Conservation (phyloP, 1,140 invertebrate genomes). For the Lepeophtheirus salmonis region DNA sequence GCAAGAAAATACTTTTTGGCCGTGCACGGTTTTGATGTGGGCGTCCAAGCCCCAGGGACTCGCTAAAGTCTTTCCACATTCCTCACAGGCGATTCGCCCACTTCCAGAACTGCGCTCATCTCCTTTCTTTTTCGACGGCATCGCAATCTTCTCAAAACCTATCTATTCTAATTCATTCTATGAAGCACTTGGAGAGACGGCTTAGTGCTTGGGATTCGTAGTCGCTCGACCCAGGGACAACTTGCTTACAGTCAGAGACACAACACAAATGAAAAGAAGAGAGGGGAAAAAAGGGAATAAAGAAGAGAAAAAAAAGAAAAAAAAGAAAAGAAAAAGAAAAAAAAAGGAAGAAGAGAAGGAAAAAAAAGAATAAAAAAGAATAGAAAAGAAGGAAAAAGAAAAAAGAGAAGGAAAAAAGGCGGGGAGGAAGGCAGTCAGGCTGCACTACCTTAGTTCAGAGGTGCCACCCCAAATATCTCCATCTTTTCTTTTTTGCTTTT, state of each 20-base stretch:
- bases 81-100: slow-evolving; percentile 8
- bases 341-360: slow-evolving; percentile 15
- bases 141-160: no score
- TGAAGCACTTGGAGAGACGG: no score
- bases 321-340: slow-evolving; percentile 16
- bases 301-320: slow-evolving; percentile 16
- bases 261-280: no score
- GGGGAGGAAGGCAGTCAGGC: not conserved
- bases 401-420: slow-evolving; percentile 5
- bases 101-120: slow-evolving; percentile 19
- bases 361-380: no score
- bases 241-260: no score
- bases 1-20: slow-evolving; percentile 19
- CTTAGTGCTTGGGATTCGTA: no score
- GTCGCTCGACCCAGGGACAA: no score
- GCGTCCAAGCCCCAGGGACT: slow-evolving; percentile 7
- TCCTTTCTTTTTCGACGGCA: not conserved
- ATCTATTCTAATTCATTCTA: no score
- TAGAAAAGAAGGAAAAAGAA: slow-evolving; percentile 12
- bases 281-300: not conserved
- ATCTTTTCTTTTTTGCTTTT: not conserved
- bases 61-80: slow-evolving; percentile 7
- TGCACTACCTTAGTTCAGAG: not conserved
- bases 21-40: slow-evolving; percentile 7
- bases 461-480: not conserved